Percentiles rank a stretch among this genome's conserved stretches.
phyloP scores from a whole-genome alignment of 2,113 vertebrate genomes.

The Chinchilla lanigera region DNA sequence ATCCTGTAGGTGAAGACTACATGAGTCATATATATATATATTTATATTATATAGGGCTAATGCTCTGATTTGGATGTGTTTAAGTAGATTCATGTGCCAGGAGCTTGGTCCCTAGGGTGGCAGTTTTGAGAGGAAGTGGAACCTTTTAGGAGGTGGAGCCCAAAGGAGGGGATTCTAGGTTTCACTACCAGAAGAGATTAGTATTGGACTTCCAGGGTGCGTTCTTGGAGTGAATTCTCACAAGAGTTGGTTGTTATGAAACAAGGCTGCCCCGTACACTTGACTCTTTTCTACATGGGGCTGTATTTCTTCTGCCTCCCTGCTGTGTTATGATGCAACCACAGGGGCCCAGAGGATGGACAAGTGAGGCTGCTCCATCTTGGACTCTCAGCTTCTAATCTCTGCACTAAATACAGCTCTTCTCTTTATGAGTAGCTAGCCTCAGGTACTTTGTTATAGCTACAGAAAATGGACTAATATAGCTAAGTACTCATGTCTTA shows the following conservation, averaged over 20 bases:
- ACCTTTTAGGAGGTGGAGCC: background rate
- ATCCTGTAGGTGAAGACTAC: background rate
- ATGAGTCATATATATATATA: background rate
- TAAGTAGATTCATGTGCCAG: background rate
- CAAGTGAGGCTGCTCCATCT: background rate
- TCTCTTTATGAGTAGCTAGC: background rate
- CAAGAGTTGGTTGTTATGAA: background rate
- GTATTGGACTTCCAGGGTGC: background rate
- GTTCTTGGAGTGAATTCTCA: background rate
- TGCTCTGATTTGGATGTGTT: background rate
- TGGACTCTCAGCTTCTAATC: background rate
- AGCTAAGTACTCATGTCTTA: background rate
- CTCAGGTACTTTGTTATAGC: background rate
- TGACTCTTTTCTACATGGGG: background rate
- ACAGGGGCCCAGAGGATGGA: no score
- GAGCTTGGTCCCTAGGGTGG: background rate
- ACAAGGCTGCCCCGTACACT: background rate
- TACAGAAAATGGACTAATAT: background rate
- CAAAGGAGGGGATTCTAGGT: background rate
- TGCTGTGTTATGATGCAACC: background rate
- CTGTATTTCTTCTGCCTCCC: background rate
- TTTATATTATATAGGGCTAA: background rate
- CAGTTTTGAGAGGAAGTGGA: background rate
- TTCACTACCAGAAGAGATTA: background rate
- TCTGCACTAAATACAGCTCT: background rate